Evolutionary conservation across 2,888 invertebrate genomes (phyloP).

Genomic region (Ophonus ardosiacus): DNA sequence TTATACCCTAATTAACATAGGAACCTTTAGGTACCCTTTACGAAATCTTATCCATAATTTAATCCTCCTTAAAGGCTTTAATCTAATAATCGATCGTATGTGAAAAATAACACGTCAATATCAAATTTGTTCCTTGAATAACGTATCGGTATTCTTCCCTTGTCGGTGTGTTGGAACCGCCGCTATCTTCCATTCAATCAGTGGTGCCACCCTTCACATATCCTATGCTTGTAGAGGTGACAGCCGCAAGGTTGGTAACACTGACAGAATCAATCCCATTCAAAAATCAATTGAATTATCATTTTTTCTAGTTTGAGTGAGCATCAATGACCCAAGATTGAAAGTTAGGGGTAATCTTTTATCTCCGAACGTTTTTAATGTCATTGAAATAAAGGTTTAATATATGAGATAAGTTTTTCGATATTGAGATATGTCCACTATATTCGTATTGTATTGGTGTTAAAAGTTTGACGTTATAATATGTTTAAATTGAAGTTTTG

Average conservation of each 20-base stretch:
- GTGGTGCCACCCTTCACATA: not conserved
- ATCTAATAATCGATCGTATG: not conserved
- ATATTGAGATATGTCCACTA: not conserved
- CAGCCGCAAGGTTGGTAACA: not conserved
- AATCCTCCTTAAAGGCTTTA: not conserved
- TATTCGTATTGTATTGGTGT: not conserved
- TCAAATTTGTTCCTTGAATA: not conserved
- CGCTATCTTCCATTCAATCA: not conserved
- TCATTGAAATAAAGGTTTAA: too few species aligned
- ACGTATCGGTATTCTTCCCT: not conserved
- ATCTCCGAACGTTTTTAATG: not conserved
- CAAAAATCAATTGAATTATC: conserved; percentile 46
- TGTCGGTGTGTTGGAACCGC: not conserved
- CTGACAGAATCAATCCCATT: not conserved
- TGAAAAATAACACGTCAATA: not conserved
- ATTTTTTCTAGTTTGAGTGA: conserved; percentile 46
- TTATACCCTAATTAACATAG: too few species aligned
- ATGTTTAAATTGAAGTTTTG: not conserved
- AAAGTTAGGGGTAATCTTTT: not conserved
- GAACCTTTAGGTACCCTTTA: too few species aligned
- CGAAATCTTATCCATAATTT: not conserved
- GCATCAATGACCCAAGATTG: conserved; percentile 16
- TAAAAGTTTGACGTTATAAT: not conserved
- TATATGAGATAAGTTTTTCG: not conserved
- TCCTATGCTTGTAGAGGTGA: not conserved